Evolutionary conservation across 2,888 invertebrate genomes (phyloP).

Genomic region (Papilio demoleus): DNA sequence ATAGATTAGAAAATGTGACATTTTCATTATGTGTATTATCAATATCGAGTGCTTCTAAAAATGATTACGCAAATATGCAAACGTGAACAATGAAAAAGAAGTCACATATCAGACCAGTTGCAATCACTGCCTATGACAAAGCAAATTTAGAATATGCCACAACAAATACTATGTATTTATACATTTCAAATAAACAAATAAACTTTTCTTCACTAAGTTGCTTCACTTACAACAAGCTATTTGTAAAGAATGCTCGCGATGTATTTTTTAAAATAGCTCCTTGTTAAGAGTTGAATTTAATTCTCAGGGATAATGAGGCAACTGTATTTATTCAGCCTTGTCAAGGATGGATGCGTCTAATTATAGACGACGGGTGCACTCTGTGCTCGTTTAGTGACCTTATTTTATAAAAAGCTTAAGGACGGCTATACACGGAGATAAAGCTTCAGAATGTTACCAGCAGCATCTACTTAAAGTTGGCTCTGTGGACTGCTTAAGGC

Average conservation of each 20-base stretch:
- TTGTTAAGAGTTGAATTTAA: slow-evolving; percentile 9
- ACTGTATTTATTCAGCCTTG: slow-evolving; percentile 19
- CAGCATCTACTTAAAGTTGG: background rate
- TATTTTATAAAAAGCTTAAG: slow-evolving; percentile 1
- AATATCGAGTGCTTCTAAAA: too few relatives aligned
- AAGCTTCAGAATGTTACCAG: background rate
- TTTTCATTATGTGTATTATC: background rate
- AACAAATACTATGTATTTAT: too few relatives aligned
- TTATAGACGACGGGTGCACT: slow-evolving; percentile 1
- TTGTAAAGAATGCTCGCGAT: background rate
- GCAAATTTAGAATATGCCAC: too few relatives aligned
- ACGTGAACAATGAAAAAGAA: background rate
- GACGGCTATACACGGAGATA: background rate
- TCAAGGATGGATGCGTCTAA: slow-evolving; percentile 14
- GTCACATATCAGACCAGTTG: background rate
- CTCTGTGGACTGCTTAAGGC: too few relatives aligned
- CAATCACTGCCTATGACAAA: background rate
- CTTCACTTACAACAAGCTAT: background rate
- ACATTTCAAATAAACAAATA: too few relatives aligned
- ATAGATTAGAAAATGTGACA: too few relatives aligned
- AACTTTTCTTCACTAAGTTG: too few relatives aligned
- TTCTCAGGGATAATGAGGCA: slow-evolving; percentile 7
- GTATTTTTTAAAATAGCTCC: slow-evolving; percentile 3
- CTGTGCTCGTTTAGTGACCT: slow-evolving; percentile 5
- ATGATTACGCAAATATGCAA: too few relatives aligned